Conservation (phyloP, 1,140 invertebrate species). For the Potamilus streckersoni region DNA sequence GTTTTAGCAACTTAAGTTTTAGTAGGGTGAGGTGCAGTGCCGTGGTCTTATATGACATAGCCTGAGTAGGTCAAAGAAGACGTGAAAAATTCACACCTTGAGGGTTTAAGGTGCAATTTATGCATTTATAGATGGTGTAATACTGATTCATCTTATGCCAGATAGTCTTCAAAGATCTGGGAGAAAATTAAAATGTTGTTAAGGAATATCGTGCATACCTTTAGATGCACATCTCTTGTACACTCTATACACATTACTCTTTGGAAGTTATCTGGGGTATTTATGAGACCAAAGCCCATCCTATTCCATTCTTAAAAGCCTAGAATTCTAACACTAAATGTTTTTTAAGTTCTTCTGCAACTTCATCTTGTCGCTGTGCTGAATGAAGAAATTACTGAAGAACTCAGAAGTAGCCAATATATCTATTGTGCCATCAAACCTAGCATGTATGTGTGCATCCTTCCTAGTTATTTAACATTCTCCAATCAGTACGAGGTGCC, state of each 20-base stretch:
- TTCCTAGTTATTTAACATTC: neutral
- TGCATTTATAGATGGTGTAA: too few relatives aligned
- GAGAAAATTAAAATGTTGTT: conserved; percentile 43
- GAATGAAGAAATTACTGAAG: too few relatives aligned
- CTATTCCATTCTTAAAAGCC: conserved; percentile 43
- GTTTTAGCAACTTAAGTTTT: too few relatives aligned
- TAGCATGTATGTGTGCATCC: conserved; percentile 2
- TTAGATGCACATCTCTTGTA: conserved; percentile 30
- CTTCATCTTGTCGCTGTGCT: conserved; percentile 56
- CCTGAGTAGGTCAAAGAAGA: too few relatives aligned
- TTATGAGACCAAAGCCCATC: conserved; percentile 43
- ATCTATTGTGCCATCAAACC: conserved; percentile 15
- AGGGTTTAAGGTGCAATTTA: too few relatives aligned
- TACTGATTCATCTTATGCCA: too few relatives aligned
- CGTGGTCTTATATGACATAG: too few relatives aligned
- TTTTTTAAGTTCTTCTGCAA: conserved; percentile 45
- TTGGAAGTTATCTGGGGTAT: conserved; percentile 45
- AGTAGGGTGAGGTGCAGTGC: too few relatives aligned
- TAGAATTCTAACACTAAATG: conserved; percentile 33
- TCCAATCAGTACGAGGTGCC: too few relatives aligned
- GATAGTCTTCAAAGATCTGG: neutral
- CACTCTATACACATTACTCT: conserved; percentile 38
- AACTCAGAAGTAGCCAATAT: neutral
- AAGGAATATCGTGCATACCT: conserved; percentile 36
- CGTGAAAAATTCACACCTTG: too few relatives aligned